Conservation (phyloP, 2,113 vertebrate species). For the Anarrhichthys ocellatus region DNA sequence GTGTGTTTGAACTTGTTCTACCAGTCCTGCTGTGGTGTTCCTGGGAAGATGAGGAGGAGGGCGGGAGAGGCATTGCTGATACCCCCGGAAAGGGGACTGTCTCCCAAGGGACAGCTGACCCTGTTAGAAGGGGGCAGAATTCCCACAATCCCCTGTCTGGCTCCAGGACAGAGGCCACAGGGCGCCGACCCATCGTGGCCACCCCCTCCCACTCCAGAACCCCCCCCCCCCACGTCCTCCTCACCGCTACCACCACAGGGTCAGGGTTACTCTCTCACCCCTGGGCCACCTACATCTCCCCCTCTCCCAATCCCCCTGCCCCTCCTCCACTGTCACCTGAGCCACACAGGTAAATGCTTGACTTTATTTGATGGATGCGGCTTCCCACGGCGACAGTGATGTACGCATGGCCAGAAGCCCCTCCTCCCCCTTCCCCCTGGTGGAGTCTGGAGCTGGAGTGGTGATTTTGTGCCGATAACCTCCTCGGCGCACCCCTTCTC, state of each 20-base stretch:
- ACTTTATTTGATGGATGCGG: conserved; percentile 85
- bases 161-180: conserved; percentile 49
- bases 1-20: conserved; percentile 55
- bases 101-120: conserved; percentile 64
- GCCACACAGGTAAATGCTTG: conserved; percentile 85
- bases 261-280: conserved; percentile 73
- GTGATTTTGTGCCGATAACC: conserved; percentile 77
- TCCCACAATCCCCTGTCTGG: conserved; percentile 69
- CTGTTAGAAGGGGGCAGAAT: conserved; percentile 52
- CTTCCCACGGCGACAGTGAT: conserved; percentile 81
- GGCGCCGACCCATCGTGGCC: conserved; percentile 17
- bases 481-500: conserved; percentile 42
- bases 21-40: conserved; percentile 21
- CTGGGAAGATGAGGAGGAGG: conserved; percentile 19
- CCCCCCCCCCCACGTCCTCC: neutral
- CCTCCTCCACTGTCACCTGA: conserved; percentile 83
- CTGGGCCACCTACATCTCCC: conserved; percentile 53
- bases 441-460: conserved; percentile 58
- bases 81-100: conserved; percentile 55
- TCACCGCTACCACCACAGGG: conserved; percentile 60
- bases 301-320: conserved; percentile 43
- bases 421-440: conserved; percentile 41
- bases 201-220: neutral
- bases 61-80: conserved; percentile 3
- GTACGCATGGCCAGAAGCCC: conserved; percentile 59